Evolutionary conservation across 2,113 vertebrate genomes (phyloP).

Genomic region (Brachyhypopomus occidentalis): DNA sequence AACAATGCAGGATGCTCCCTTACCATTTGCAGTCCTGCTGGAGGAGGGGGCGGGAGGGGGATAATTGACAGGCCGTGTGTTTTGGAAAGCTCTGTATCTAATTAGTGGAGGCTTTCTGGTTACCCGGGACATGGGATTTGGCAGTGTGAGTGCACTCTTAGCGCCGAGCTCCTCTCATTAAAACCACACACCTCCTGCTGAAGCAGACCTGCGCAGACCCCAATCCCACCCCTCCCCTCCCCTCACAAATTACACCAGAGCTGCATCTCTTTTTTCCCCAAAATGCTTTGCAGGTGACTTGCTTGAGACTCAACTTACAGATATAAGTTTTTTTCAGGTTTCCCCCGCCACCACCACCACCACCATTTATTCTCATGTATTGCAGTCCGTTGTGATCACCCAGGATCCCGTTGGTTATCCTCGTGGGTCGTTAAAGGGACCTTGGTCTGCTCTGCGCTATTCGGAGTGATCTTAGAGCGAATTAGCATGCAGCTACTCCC

Average conservation of each 20-base stretch:
- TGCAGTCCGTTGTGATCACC: constrained; percentile 13
- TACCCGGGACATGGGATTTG: constrained; percentile 80
- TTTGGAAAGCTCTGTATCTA: constrained; percentile 80
- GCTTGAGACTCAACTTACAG: not conserved
- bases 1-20: constrained; percentile 30
- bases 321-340: not conserved
- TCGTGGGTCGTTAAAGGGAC: constrained; percentile 29
- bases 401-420: constrained; percentile 20
- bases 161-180: constrained; percentile 84
- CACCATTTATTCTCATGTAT: not conserved
- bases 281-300: constrained; percentile 9
- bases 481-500: constrained; percentile 86
- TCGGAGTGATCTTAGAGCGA: constrained; percentile 82
- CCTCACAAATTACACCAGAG: constrained; percentile 32
- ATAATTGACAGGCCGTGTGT: constrained; percentile 58
- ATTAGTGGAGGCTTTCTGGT: constrained; percentile 82
- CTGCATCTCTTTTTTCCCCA: not conserved
- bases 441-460: constrained; percentile 19
- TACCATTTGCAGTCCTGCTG: constrained; percentile 46
- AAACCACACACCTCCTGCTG: constrained; percentile 84
- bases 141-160: constrained; percentile 80
- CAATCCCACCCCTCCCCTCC: not conserved
- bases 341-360: no score
- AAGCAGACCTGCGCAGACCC: constrained; percentile 63
- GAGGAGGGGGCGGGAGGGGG: constrained; percentile 31